Evolutionary conservation across 2,113 vertebrate genomes (phyloP), one percentile per base, ranked within the genome.

Genomic region (Protobothrops flavoviridis): DNA sequence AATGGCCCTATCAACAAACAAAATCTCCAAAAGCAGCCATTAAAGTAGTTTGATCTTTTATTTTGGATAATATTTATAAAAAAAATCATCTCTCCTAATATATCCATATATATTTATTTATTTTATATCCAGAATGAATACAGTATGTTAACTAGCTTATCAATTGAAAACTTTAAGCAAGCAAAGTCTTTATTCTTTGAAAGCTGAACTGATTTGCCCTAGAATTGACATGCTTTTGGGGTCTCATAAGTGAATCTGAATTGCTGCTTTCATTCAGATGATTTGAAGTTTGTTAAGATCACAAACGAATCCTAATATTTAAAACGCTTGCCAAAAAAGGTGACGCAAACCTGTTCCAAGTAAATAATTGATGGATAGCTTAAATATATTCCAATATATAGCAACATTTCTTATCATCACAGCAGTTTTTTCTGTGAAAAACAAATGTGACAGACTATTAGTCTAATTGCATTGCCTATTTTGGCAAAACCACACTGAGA

Each of bases 401-500:
- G 21, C 39, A 86, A 13, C 39, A 2, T 90, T 50, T 87, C 45
- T 24, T 88, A 94, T 39, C 95, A 94, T 8, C n/a, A 95, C 93
- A 94, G 48, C 85, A 85, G 87, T 74, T 39, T 93, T 87, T 1
- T 55, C 56, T 21, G 85, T 81, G 29, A 94, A 96, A 96, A 95
- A 91, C 89, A 91, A 5, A 15, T 88, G 23, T 48, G 5, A 29
- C 43, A 39, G 88, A 26, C 0, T 3, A 94, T 90, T 88, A 50
- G 20, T 90, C 53, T 92, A 94, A 93, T 91, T 88, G 53, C 17
- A 93, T 17, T 90, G 45, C 0, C 20, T 90, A 11, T 88, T 90
- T 85, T 87, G 2, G 88, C 4, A 93, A 94, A 94, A 3, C 55
- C 94, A 26, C 0, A 74, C 48, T 90, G 45, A 92, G 85, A 64